Conservation (phyloP, 1,140 invertebrate species). For the Lethocerus indicus region DNA sequence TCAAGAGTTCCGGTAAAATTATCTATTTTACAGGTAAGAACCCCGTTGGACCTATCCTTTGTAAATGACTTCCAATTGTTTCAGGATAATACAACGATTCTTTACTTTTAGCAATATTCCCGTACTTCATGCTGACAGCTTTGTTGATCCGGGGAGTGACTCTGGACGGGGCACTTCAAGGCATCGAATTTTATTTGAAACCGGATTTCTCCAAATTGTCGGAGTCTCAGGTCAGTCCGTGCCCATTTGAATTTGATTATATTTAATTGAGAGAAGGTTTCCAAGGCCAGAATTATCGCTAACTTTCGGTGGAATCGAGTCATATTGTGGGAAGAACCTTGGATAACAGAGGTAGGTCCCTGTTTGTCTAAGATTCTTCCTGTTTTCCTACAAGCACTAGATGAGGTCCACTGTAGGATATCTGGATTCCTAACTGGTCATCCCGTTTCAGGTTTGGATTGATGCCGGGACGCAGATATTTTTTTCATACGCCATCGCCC, state of each 20-base stretch:
- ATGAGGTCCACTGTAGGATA: too few relatives aligned
- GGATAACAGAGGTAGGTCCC: too few relatives aligned
- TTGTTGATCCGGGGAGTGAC: constrained; percentile 47
- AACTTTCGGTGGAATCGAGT: too few relatives aligned
- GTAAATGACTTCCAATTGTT: not conserved
- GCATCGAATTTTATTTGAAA: constrained; percentile 55
- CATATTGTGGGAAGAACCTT: too few relatives aligned
- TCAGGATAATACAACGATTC: not conserved
- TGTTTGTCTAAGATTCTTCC: too few relatives aligned
- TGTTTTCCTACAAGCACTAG: too few relatives aligned
- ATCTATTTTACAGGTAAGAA: constrained; percentile 45
- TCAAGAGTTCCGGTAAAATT: constrained; percentile 62
- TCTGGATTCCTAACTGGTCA: not conserved
- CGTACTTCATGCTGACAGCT: constrained; percentile 55
- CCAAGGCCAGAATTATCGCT: too few relatives aligned
- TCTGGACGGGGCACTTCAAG: constrained; percentile 48
- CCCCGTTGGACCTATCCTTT: not conserved
- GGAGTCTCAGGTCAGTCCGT: constrained; percentile 30
- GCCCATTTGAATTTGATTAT: too few relatives aligned
- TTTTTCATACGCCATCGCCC: constrained; percentile 48
- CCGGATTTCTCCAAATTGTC: constrained; percentile 52
- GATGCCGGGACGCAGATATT: constrained; percentile 44
- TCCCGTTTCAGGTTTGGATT: constrained; percentile 28
- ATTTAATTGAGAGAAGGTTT: too few relatives aligned
- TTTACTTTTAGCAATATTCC: constrained; percentile 53